A percentile compares a stretch with the other conserved stretches of the same genome.
Conservation (phyloP, 2,797 vertebrate species). For the Atherinosoma microstoma region DNA sequence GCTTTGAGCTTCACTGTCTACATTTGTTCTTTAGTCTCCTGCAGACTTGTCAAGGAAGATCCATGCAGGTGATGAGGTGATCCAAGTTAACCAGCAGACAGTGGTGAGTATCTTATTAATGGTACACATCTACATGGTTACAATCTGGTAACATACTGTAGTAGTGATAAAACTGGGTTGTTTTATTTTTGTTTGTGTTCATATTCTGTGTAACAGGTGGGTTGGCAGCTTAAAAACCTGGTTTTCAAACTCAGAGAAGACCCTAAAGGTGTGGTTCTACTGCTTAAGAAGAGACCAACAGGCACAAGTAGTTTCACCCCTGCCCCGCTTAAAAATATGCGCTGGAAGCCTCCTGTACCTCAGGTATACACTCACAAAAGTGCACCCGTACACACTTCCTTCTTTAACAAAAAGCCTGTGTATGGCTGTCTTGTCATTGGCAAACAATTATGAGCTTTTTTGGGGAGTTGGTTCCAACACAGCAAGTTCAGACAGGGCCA, state of each 20-base stretch:
- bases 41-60: slow-evolving; percentile 93
- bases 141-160: background rate
- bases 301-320: slow-evolving; percentile 91
- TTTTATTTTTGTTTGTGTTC: slow-evolving; percentile 3
- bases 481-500: slow-evolving; percentile 69
- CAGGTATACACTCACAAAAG: slow-evolving; percentile 82
- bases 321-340: slow-evolving; percentile 92
- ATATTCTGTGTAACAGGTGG: slow-evolving; percentile 83
- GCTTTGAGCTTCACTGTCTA: slow-evolving; percentile 4
- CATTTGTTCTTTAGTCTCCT: slow-evolving; percentile 84
- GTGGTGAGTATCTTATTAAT: slow-evolving; percentile 85
- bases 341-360: slow-evolving; percentile 93
- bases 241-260: slow-evolving; percentile 92
- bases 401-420: slow-evolving; percentile 24
- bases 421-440: slow-evolving; percentile 40
- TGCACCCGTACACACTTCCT: background rate
- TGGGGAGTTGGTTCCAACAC: slow-evolving; percentile 58
- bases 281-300: slow-evolving; percentile 94
- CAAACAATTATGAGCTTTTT: slow-evolving; percentile 64
- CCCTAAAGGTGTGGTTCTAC: slow-evolving; percentile 87
- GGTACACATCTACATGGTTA: background rate
- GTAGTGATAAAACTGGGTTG: background rate
- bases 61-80: slow-evolving; percentile 95
- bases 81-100: slow-evolving; percentile 94
- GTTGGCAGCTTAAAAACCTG: slow-evolving; percentile 95